phyloP scores from a whole-genome alignment of 1,140 invertebrate species.

The Halictus rubicundus region DNA sequence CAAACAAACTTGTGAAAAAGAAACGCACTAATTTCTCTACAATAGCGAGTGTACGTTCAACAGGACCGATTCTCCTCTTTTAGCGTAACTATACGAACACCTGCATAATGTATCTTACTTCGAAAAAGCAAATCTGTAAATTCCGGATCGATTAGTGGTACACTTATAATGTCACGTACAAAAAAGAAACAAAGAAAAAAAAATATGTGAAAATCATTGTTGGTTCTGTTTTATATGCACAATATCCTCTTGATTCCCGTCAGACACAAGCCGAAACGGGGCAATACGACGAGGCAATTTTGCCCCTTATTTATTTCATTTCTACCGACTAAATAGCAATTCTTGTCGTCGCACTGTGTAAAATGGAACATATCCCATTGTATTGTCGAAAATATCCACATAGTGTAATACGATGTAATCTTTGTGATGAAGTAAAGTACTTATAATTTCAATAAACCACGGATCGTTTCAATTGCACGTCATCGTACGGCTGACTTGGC shows the following conservation, averaged over 20 bases:
- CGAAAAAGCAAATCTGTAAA: slow-evolving; percentile 10
- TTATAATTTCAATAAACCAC: slow-evolving; percentile 63
- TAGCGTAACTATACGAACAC: background rate
- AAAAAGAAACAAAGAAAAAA: too few species aligned
- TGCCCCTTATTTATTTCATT: slow-evolving; percentile 42
- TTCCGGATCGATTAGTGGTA: slow-evolving; percentile 18
- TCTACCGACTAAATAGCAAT: slow-evolving; percentile 15
- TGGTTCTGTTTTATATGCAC: slow-evolving; percentile 40
- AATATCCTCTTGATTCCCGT: slow-evolving; percentile 13
- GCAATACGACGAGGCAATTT: background rate
- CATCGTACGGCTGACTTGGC: background rate
- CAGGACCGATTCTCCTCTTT: background rate
- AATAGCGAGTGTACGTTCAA: background rate
- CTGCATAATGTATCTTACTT: background rate
- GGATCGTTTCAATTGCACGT: slow-evolving; percentile 48
- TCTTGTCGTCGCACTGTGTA: slow-evolving; percentile 22
- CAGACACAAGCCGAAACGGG: background rate
- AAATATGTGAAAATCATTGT: background rate
- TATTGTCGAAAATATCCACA: slow-evolving; percentile 35
- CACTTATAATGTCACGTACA: background rate
- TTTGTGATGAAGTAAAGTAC: slow-evolving; percentile 54
- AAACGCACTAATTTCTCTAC: slow-evolving; percentile 3
- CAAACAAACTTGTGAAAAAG: slow-evolving; percentile 18
- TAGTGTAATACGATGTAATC: slow-evolving; percentile 41
- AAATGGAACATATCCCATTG: slow-evolving; percentile 25